Percentiles rank a stretch among this genome's conserved stretches.
Evolutionary conservation across 1,140 invertebrate species (phyloP).

Genomic region (Drosophila insularis): DNA sequence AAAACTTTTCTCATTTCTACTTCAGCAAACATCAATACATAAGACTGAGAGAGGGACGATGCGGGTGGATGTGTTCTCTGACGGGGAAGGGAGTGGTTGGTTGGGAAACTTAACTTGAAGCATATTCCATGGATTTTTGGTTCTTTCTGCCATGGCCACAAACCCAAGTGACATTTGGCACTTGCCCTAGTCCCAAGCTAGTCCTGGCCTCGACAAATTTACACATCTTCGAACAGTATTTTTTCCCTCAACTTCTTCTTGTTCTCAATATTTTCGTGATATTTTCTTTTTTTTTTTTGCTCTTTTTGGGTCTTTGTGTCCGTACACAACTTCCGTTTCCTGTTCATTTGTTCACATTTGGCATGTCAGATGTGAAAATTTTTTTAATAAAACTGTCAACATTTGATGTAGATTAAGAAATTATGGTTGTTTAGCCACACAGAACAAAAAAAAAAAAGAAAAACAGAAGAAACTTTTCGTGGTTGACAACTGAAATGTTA

Average conservation of each 20-base stretch:
- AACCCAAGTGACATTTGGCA: slow-evolving; percentile 74
- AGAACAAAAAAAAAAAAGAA: not conserved
- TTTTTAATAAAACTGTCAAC: slow-evolving; percentile 80
- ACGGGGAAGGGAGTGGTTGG: slow-evolving; percentile 22
- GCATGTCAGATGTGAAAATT: slow-evolving; percentile 66
- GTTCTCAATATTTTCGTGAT: not conserved
- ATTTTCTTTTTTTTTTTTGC: not conserved
- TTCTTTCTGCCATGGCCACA: slow-evolving; percentile 25
- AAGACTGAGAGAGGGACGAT: not conserved
- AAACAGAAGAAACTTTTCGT: slow-evolving; percentile 17
- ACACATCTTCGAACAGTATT: slow-evolving; percentile 64
- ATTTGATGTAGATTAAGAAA: slow-evolving; percentile 80
- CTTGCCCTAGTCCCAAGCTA: slow-evolving; percentile 55
- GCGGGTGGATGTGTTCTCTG: too few relatives aligned
- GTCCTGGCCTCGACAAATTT: slow-evolving; percentile 59
- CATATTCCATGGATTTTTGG: slow-evolving; percentile 44
- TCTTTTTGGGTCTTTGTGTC: slow-evolving; percentile 49
- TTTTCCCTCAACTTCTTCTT: slow-evolving; percentile 19
- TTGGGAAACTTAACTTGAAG: slow-evolving; percentile 30
- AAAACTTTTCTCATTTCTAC: slow-evolving; percentile 81
- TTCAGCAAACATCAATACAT: slow-evolving; percentile 71
- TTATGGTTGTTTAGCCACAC: slow-evolving; percentile 53
- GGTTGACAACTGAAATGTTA: slow-evolving; percentile 17
- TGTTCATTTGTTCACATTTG: slow-evolving; percentile 78
- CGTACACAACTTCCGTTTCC: slow-evolving; percentile 71